Evolutionary conservation across 2,797 vertebrate species (phyloP).

Genomic region (Brachyalestes nurse): DNA sequence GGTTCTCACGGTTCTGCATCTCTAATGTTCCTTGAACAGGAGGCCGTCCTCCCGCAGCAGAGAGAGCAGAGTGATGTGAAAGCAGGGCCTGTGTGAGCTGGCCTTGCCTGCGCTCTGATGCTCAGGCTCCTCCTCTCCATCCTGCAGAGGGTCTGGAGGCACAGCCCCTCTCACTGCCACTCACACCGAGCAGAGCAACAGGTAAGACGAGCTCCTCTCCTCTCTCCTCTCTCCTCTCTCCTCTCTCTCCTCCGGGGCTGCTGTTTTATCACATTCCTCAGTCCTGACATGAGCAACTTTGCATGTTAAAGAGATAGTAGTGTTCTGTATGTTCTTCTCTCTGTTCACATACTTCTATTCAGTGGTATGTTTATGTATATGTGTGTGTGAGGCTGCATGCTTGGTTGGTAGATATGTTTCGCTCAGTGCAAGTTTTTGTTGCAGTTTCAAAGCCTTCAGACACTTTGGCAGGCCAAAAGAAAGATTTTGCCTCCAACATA

Average conservation of each 20-base stretch:
- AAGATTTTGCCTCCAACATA: too few relatives aligned
- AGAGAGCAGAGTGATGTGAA: neutral
- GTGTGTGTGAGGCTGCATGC: too few relatives aligned
- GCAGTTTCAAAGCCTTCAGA: neutral
- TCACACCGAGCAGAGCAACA: slow-evolving; percentile 50
- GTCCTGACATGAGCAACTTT: neutral
- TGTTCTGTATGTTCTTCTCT: neutral
- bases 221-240: too few relatives aligned
- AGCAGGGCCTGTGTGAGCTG: neutral
- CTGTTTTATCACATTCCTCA: neutral
- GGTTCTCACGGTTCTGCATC: too few relatives aligned
- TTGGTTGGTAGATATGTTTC: neutral
- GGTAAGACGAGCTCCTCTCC: slow-evolving; percentile 46
- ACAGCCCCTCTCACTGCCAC: slow-evolving; percentile 8
- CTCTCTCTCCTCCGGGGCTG: neutral
- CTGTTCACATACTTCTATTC: neutral
- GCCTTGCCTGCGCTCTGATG: slow-evolving; percentile 13
- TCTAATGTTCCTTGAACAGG: too few relatives aligned
- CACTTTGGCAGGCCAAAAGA: neutral
- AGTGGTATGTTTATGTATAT: too few relatives aligned
- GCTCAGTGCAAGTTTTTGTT: neutral
- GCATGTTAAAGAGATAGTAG: neutral
- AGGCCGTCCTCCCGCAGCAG: too few relatives aligned
- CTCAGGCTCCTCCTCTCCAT: slow-evolving; percentile 26
- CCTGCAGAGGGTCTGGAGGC: slow-evolving; percentile 9